Conservation (phyloP, 2,113 vertebrate genomes). For the Ailurus styani region DNA sequence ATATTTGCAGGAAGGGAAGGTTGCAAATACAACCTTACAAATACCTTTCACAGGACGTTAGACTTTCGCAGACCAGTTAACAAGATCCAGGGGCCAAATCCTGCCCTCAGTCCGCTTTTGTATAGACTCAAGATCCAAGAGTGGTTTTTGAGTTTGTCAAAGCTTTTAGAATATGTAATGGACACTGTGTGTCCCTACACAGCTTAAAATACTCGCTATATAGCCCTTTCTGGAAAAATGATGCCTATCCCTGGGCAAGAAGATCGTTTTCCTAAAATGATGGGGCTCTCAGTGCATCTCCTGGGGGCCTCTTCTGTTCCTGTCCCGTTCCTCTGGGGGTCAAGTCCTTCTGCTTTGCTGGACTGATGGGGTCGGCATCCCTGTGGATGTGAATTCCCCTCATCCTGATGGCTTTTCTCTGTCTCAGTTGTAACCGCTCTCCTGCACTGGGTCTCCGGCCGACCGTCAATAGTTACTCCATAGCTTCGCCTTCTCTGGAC, state of each 20-base stretch:
- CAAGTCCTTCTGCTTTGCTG: neutral
- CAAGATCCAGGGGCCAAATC: no score
- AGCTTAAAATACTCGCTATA: neutral
- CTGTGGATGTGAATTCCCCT: no score
- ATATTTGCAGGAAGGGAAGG: neutral
- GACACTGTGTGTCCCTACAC: neutral
- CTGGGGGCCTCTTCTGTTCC: no score
- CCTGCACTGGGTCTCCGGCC: neutral
- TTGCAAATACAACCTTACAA: no score
- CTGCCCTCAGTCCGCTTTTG: neutral
- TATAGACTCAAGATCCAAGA: neutral
- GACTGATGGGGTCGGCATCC: neutral
- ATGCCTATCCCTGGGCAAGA: neutral
- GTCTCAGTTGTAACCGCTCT: neutral
- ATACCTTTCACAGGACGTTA: accelerated
- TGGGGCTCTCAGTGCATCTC: no score
- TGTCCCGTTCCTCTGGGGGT: neutral
- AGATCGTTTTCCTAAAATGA: no score
- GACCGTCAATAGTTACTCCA: accelerated
- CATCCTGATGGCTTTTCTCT: neutral
- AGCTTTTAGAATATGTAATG: neutral
- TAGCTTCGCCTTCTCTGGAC: neutral
- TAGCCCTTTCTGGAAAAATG: neutral
- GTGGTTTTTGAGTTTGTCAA: neutral
- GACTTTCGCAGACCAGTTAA: neutral